Evolutionary conservation across 1,140 invertebrate species (phyloP), one percentile per base, ranked within the genome.

Genomic region (Physella acuta): DNA sequence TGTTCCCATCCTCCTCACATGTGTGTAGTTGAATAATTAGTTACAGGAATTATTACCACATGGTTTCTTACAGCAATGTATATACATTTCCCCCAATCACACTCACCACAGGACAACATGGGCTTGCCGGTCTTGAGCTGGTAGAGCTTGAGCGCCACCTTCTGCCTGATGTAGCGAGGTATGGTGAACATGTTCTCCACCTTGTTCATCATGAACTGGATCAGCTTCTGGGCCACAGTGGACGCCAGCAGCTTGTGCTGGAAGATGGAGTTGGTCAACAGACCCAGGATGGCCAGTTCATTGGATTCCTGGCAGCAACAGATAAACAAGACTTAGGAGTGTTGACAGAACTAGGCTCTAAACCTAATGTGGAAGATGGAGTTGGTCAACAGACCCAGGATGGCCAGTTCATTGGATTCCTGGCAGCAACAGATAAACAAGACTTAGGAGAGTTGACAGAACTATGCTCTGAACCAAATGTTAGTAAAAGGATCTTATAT

Each of bases 151-250:
- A 71, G 36, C 30, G 74, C 67, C n/a, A 84, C 78, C 71, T 78
- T 75, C 31, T 81, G 75, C n/a, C 76, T 70, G 28, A 85, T 65
- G 33, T 71, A 70, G 62, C 74, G 61, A n/a, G 84, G 82, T 24
- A 79, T 55, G 33, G 71, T 73, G 61, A 84, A 84, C 52, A 85
- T 70, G 14, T 72, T 69, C 34, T 76, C 69, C 52, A 77, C 69
- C 67, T 84, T 76, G 52, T 81, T 77, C 63, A 85, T 66, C 71
- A 85, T 73, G 68, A 84, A 83, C 28, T 76, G 72, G n/a, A 83
- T 76, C 17, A 85, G 64, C 44, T 80, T 70, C 17, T 74, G 70
- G 5, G 78, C 73, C 34, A 81, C 75, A 62, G 76, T 74, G 33
- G 73, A 71, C 36, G 79, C 73, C 44, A 81, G 51, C 52, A 82